Base-by-base conservation (phyloP, 2,888 invertebrate species). In the Eudemis profundana region DNA sequence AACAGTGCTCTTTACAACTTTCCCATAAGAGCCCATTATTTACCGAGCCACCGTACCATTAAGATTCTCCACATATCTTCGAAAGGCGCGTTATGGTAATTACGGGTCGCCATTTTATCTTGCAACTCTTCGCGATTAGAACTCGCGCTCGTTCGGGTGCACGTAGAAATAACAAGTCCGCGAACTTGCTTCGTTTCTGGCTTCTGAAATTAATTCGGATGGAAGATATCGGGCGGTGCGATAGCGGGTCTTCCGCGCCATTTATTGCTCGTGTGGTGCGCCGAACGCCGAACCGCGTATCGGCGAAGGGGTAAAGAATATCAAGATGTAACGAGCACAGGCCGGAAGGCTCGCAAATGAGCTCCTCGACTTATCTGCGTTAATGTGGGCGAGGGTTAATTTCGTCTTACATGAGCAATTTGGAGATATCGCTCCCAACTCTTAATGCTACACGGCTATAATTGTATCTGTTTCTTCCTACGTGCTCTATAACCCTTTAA, bases 11-110 rank as follows among this genome's bases (percentile, higher is more conserved):
- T 88, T 86, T 86, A 86, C 86, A 92, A 92, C 86, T 92, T 92
- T 90, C 90, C 89, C 90, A 90, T 90, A 92, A 90, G 90, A 91
- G 90, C 86, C 91, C 90, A 92, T 92, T 91, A 92, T 92, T 92
- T 90, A 90, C 90, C 86, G 76, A 90, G 87, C 86, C 87, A 91
- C 87, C 87, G 90, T 89, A 90, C 90, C 91, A 90, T 92, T 91
- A 91, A 90, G 89, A 92, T 90, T 89, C 89, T 88, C 89, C 87
- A 90, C 91, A 90, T 91, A 91, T 92, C 90, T 91, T 90, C 90
- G 89, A 84, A 89, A 90, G 87, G 85, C 90, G 87, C 84, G 87
- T 89, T 91, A 92, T 92, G 91, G 90, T 91, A 92, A 92, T 92
- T 92, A 90, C 83, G 88, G 90, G 90, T 91, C 90, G 90, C 87